A percentile compares a stretch with the other conserved stretches of the same genome.
phyloP scores from a whole-genome alignment of 92 coral and sea anemone genomes.

The Desmophyllum pertusum region DNA sequence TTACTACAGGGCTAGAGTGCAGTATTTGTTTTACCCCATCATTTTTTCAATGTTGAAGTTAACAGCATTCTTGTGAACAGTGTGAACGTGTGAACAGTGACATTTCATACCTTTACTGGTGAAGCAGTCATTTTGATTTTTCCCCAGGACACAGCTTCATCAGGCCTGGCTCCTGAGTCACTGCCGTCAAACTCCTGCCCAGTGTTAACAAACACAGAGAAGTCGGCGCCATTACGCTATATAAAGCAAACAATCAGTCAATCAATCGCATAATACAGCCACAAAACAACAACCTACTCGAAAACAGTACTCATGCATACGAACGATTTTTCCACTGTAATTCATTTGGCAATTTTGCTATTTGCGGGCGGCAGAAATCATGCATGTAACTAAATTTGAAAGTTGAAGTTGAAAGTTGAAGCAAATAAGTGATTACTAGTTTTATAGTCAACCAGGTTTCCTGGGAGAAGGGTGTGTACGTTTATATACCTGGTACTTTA shows the following conservation, averaged over 20 bases:
- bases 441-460: no score
- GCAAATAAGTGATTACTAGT: no score
- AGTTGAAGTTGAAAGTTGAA: no score
- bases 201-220: constrained; percentile 89
- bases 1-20: no score
- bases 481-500: no score
- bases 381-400: no score
- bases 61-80: no score
- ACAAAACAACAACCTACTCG: neutral
- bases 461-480: no score
- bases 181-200: constrained; percentile 99
- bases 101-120: constrained; percentile 83
- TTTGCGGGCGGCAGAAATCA: no score
- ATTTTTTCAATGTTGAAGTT: no score
- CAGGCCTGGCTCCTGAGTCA: constrained; percentile 98
- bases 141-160: constrained; percentile 99
- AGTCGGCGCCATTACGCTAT: constrained; percentile 98
- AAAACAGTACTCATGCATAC: neutral
- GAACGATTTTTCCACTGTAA: no score
- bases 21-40: neutral
- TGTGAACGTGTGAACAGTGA: neutral
- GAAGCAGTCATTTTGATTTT: constrained; percentile 88
- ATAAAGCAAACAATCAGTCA: constrained; percentile 6
- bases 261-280: neutral
- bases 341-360: no score